These are phyloP conservation scores for Rhorus exstirpatorius DNA, from an alignment of 2,888 invertebrate species.

Conservation along the genomic window DNA sequence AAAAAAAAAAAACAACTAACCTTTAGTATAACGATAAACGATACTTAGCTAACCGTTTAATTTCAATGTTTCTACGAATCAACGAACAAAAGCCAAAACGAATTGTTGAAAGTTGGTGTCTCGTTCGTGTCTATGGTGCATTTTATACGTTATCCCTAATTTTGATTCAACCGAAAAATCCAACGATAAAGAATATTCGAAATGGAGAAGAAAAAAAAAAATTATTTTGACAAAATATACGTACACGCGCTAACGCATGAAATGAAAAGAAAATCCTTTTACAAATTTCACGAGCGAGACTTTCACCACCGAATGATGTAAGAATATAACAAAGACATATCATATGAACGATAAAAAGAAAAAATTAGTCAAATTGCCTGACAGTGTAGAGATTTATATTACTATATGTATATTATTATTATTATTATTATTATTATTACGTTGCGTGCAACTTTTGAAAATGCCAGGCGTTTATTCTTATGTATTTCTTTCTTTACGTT, in stretches of 20 bases:
- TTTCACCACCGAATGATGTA: slow-evolving; percentile 80
- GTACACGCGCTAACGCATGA: slow-evolving; percentile 73
- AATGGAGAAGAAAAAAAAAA: slow-evolving; percentile 3
- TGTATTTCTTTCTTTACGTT: no score
- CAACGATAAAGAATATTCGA: no score
- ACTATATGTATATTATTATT: slow-evolving; percentile 69
- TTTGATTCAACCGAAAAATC: no score
- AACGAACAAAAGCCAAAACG: slow-evolving; percentile 80
- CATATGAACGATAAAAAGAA: slow-evolving; percentile 75
- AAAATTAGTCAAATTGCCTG: slow-evolving; percentile 84
- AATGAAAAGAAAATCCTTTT: slow-evolving; percentile 43
- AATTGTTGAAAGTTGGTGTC: slow-evolving; percentile 82
- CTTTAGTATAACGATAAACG: slow-evolving; percentile 78
- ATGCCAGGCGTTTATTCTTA: no score
- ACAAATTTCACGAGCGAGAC: slow-evolving; percentile 78
- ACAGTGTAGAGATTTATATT: slow-evolving; percentile 84
- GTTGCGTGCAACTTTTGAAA: slow-evolving; percentile 81
- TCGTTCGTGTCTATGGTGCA: slow-evolving; percentile 75
- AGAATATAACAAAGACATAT: slow-evolving; percentile 85
- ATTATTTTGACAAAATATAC: no score
- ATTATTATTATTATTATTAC: slow-evolving; percentile 47
- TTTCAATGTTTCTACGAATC: slow-evolving; percentile 83
- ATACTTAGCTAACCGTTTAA: slow-evolving; percentile 75
- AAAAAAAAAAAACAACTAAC: slow-evolving; percentile 73
- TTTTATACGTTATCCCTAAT: slow-evolving; percentile 7